phyloP scores from a whole-genome alignment of 2,797 vertebrate genomes.

The Adrianichthys oophorus region DNA sequence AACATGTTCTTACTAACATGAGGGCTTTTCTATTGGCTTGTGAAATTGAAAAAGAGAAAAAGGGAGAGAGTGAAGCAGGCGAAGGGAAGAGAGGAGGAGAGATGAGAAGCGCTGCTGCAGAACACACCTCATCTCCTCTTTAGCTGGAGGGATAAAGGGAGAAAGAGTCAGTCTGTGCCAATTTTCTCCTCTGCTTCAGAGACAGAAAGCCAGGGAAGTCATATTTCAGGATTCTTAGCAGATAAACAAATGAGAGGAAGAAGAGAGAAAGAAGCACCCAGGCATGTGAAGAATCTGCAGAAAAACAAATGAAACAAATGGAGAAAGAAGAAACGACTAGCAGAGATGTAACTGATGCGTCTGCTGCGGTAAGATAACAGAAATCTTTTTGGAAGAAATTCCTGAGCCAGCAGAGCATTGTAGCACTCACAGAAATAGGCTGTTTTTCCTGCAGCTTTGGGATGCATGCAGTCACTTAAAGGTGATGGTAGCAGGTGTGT shows the following conservation, averaged over 20 bases:
- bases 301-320: conserved; percentile 28
- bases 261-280: not conserved
- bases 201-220: conserved; percentile 61
- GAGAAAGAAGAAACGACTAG: conserved; percentile 28
- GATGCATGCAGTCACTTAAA: conserved; percentile 7
- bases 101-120: conserved; percentile 67
- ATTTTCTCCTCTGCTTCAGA: conserved; percentile 65
- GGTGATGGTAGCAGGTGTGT: conserved; percentile 40
- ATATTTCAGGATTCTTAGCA: conserved; percentile 67
- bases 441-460: not conserved
- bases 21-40: conserved; percentile 38
- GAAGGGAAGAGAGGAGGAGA: conserved; percentile 52
- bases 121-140: conserved; percentile 71
- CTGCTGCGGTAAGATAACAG: conserved; percentile 70
- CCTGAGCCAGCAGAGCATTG: conserved; percentile 21
- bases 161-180: conserved; percentile 61
- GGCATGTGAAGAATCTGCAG: conserved; percentile 34
- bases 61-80: conserved; percentile 48
- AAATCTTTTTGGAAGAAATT: conserved; percentile 31
- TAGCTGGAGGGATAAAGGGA: conserved; percentile 55
- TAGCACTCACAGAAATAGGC: conserved; percentile 22
- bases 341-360: conserved; percentile 52
- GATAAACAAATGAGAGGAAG: conserved; percentile 47
- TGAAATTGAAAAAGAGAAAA: conserved; percentile 45
- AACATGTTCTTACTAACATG: conserved; percentile 28